A percentile compares a stretch with the other conserved stretches of the same genome.
Evolutionary conservation across 2,797 vertebrate genomes (phyloP).

Genomic region (Trichosurus vulpecula): DNA sequence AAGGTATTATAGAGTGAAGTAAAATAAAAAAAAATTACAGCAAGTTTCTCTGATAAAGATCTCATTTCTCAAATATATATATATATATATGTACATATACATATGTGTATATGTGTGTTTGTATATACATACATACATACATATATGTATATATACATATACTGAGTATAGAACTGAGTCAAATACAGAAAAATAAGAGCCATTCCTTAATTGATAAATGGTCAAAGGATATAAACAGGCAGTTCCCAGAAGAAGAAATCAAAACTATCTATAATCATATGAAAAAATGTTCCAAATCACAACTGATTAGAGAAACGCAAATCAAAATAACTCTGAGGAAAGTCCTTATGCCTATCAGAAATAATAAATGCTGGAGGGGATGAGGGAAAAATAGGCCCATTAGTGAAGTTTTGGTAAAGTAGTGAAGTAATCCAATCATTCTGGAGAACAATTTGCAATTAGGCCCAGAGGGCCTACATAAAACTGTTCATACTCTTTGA

Average conservation of each 20-base stretch:
- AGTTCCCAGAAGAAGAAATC: not conserved
- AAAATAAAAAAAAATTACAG: not conserved
- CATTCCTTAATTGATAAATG: not conserved
- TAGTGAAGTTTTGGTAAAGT: not conserved
- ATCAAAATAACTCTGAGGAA: not conserved
- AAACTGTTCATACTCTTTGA: not conserved
- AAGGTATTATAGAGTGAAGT: not conserved
- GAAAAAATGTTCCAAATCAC: not conserved
- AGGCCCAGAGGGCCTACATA: not conserved
- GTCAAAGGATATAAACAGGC: not conserved
- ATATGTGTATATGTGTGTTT: fast-evolving
- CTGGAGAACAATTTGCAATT: not conserved
- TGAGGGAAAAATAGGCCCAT: not conserved
- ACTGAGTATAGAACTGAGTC: not conserved
- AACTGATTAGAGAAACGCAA: not conserved
- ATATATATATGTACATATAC: too few relatives aligned
- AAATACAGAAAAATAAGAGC: not conserved
- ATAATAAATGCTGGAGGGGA: not conserved
- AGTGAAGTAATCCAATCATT: not conserved
- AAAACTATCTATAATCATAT: not conserved
- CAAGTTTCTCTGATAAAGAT: not conserved
- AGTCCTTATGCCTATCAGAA: not conserved
- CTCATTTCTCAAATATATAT: not conserved
- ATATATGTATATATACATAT: too few relatives aligned
- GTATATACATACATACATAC: too few relatives aligned